phyloP scores from a whole-genome alignment of 2,888 invertebrate species.

The Drosophila limbata region DNA sequence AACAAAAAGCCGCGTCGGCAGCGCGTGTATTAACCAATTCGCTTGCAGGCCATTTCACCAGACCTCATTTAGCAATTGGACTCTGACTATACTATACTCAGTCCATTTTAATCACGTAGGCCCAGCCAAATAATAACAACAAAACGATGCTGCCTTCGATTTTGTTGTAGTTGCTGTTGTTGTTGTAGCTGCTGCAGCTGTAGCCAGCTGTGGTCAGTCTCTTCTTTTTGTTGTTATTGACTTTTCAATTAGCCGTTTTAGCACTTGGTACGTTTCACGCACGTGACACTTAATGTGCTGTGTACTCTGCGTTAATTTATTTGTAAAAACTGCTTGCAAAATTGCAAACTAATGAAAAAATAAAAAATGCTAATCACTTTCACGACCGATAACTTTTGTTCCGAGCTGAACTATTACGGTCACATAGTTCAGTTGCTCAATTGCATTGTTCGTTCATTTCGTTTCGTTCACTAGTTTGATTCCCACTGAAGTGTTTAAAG shows the following conservation, averaged over 20 bases:
- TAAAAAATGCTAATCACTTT: slow-evolving; percentile 51
- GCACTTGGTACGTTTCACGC: not conserved
- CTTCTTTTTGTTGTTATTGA: slow-evolving; percentile 14
- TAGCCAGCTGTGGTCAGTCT: slow-evolving; percentile 36
- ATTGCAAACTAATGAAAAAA: slow-evolving; percentile 47
- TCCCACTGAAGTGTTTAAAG: no score
- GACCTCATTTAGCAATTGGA: slow-evolving; percentile 30
- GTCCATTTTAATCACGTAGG: slow-evolving; percentile 77
- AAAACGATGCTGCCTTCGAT: slow-evolving; percentile 39
- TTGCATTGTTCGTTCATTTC: no score
- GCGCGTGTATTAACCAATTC: slow-evolving; percentile 45
- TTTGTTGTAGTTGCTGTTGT: slow-evolving; percentile 43
- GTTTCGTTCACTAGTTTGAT: no score
- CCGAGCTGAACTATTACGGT: slow-evolving; percentile 31
- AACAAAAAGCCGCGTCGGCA: slow-evolving; percentile 18
- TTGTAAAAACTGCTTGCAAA: slow-evolving; percentile 28
- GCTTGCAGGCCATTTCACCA: slow-evolving; percentile 53
- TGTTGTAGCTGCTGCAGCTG: slow-evolving; percentile 33
- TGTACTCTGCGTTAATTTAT: slow-evolving; percentile 4
- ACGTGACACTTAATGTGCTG: not conserved
- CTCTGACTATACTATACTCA: slow-evolving; percentile 35
- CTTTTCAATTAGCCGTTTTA: not conserved
- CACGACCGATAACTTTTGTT: slow-evolving; percentile 33
- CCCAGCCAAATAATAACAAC: slow-evolving; percentile 61
- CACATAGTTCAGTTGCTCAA: no score